Base-by-base conservation (phyloP, 2,888 invertebrate genomes). In the Chironomus tentans region DNA sequence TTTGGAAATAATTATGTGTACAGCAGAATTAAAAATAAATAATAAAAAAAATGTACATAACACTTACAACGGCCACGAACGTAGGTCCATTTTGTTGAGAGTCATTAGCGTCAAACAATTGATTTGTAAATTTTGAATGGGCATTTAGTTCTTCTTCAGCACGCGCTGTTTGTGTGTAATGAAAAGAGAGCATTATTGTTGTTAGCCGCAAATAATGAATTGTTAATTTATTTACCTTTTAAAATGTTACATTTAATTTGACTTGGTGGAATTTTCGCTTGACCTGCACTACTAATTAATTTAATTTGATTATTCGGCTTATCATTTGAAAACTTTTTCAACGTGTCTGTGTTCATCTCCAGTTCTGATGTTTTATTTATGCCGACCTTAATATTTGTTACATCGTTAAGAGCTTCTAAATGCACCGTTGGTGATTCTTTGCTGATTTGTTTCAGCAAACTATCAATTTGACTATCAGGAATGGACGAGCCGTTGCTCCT, bases 231-330 rank as follows among this genome's bases (percentile, higher is more conserved):
- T 15, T 87, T 88, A 84, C 94, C 94, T 88, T 97, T 97, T 76
- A 97, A 86, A 82, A 97, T 96, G 85, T 94, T 97, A 85, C 97
- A 97, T 85, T 97, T 97, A 78, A 97, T 88, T 82, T 95, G 93
- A 78, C 95, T 94, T 7, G 94, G 93, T 68, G 95, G 95, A 77
- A 96, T 88, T 22, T 92, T 91, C 80, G 90, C 89, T 0, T 84
- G 81, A 28, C 87, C 88, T 50, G 88, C 88, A 79, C 89, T 38
- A 38, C 38, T 85, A 79, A 90, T 88, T 81, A 89, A 86, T 82
- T 89, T 89, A 68, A 87, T 85, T 82, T 88, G 89, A 83, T 92
- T 92, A 81, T 92, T 92, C 76, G 90, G 91, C 79, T 90, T 85
- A 81, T 89, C 88, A 78, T 86, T 87, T 78, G 89, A 87, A 15